A percentile compares a stretch with the other conserved stretches of the same genome.
Conservation (phyloP, 2,113 vertebrate species). For the Thalassarche chlororhynchos region DNA sequence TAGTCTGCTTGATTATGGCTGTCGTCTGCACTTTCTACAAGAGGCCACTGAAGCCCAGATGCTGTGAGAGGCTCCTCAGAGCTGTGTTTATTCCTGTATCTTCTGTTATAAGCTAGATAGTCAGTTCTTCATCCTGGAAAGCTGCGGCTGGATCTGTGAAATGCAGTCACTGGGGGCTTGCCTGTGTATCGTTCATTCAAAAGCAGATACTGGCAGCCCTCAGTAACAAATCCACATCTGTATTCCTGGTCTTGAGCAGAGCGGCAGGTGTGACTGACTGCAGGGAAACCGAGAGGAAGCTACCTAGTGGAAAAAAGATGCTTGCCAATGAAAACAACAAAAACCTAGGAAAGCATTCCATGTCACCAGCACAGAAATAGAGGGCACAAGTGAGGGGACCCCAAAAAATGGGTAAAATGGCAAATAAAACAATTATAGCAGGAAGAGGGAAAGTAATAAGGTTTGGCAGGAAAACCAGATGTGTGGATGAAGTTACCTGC, state of each 20-base stretch:
- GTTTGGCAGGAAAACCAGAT: not conserved
- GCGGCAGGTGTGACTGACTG: not conserved
- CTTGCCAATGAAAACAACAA: not conserved
- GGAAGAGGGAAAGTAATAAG: not conserved
- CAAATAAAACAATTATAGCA: not conserved
- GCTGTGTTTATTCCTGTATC: not conserved
- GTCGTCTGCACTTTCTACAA: not conserved
- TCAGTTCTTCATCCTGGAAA: not conserved
- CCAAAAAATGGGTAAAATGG: not conserved
- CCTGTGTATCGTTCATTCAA: not conserved
- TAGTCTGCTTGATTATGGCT: not conserved
- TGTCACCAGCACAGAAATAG: not conserved
- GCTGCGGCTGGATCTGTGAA: not conserved
- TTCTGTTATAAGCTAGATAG: not conserved
- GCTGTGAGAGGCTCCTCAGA: not conserved
- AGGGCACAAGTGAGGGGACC: not conserved
- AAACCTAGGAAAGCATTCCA: not conserved
- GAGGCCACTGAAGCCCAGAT: not conserved
- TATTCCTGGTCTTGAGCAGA: not conserved
- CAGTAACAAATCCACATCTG: not conserved
- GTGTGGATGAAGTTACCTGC: not conserved
- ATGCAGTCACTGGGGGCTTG: not conserved
- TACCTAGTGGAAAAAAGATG: not conserved
- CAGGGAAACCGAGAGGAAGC: not conserved
- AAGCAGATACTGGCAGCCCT: not conserved